Conservation (phyloP, 2,113 vertebrate genomes). For the Syngnathus floridae region DNA sequence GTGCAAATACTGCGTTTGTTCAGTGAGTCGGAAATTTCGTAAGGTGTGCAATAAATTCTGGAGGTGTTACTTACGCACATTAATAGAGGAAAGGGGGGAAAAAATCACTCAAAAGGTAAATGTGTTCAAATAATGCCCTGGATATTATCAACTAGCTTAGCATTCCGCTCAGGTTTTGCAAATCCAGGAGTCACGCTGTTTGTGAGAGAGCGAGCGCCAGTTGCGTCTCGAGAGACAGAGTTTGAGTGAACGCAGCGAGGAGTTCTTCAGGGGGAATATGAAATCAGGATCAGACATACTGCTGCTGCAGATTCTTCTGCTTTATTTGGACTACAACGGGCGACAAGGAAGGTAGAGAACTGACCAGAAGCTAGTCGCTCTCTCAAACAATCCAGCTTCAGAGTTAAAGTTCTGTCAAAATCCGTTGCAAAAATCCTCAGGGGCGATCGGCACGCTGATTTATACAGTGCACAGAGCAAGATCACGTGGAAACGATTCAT, state of each 20-base stretch:
- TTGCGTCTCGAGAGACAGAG: conserved; percentile 42
- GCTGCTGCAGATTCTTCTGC: conserved; percentile 33
- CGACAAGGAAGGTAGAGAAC: conserved; percentile 12
- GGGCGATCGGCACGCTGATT: background rate
- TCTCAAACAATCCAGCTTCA: background rate
- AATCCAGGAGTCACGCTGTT: conserved; percentile 51
- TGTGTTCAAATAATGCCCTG: background rate
- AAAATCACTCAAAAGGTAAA: conserved; percentile 1
- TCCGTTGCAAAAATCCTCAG: background rate
- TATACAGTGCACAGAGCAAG: background rate
- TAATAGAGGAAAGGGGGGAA: background rate
- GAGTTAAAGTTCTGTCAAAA: background rate
- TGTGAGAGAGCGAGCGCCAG: conserved; percentile 44
- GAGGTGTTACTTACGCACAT: background rate
- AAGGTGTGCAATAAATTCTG: background rate
- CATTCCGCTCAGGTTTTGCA: conserved; percentile 50
- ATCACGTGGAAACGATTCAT: background rate
- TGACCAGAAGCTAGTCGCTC: conserved; percentile 23
- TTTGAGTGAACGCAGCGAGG: conserved; percentile 49
- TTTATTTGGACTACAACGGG: conserved; percentile 46
- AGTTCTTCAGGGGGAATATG: conserved; percentile 61
- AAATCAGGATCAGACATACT: conserved; percentile 47
- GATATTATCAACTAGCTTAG: conserved; percentile 25
- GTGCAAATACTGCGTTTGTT: background rate
- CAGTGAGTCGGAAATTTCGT: background rate